A percentile compares a stretch with the other conserved stretches of the same genome.
phyloP scores from a whole-genome alignment of 2,888 invertebrate genomes.

The Limnephilus lunatus region DNA sequence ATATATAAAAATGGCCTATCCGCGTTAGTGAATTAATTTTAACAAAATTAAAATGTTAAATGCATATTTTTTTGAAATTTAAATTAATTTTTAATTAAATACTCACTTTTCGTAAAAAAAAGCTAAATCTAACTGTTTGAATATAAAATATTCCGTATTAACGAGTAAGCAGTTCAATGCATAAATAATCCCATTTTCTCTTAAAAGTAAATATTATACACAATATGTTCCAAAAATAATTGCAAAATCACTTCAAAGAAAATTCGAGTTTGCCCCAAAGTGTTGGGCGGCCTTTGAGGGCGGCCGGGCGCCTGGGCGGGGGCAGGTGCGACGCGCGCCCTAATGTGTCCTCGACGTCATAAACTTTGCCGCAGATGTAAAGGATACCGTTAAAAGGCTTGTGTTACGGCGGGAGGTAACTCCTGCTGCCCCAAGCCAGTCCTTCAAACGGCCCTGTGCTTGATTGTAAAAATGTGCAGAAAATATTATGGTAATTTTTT shows the following conservation, averaged over 20 bases:
- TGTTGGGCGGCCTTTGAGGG: background rate
- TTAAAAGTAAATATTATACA: background rate
- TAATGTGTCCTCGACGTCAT: slow-evolving; percentile 42
- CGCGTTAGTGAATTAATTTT: too few species aligned
- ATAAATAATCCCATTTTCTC: too few species aligned
- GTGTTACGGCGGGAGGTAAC: slow-evolving; percentile 8
- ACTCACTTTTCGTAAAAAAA: too few species aligned
- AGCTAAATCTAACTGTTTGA: too few species aligned
- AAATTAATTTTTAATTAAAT: too few species aligned
- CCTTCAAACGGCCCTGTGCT: background rate
- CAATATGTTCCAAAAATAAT: background rate
- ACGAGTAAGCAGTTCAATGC: too few species aligned
- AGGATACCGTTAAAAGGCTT: slow-evolving; percentile 41
- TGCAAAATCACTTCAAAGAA: background rate
- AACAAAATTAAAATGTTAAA: too few species aligned
- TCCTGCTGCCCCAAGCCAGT: background rate
- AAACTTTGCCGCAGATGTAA: slow-evolving; percentile 12
- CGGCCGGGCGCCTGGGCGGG: background rate
- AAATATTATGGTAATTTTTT: background rate
- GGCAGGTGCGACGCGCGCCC: slow-evolving; percentile 29
- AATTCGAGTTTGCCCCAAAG: background rate
- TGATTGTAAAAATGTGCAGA: background rate
- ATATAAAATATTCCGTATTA: too few species aligned
- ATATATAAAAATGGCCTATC: too few species aligned
- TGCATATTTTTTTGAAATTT: too few species aligned